Evolutionary conservation across 1,140 invertebrate species (phyloP), one percentile per base, ranked within the genome.

Genomic region (Hycleus phaleratus): DNA sequence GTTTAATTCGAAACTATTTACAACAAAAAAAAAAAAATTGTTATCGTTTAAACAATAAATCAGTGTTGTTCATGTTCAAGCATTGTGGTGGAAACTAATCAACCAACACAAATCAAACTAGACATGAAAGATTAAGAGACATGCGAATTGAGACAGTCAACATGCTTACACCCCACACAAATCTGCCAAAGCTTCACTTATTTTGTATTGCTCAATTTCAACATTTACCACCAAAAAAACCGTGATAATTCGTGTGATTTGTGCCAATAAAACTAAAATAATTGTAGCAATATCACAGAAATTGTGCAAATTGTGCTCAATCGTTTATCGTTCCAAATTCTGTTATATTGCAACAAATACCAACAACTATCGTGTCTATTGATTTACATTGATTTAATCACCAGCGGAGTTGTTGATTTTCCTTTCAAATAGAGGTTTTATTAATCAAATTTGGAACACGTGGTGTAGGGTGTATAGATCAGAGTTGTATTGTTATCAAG

Each of bases 21-120:
- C 18, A 18, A 18, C 18, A 18, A 18, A 18, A 1, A 18, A 12
- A 11, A 26, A 48, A 48, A 32, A 25, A 9, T 47, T 47, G 18
- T 49, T 32, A 49, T 49, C 48, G 12, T 49, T 49, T 49, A 49
- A 49, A 49, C 48, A 49, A 49, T 49, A 49, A 49, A 49, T 49
- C 48, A 49, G 48, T 49, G 48, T 49, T 49, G 32, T 3, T 49
- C 44, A 8, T n/a, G n/a, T 25, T 32, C 48, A 49, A 49, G 48
- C 48, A 49, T 38, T 26, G 26, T 49, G 32, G 32, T 32, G 32
- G 32, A 3, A 7, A 32, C 32, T 5, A 32, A 32, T 32, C 7
- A 32, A 32, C 32, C 32, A 32, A 32, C 18, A 18, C 18, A 18
- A 18, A 18, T 18, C 18, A 18, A 18, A 18, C 32, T 32, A 32